phyloP scores from a whole-genome alignment of 2,797 vertebrate genomes.

The Pipistrellus nathusii region DNA sequence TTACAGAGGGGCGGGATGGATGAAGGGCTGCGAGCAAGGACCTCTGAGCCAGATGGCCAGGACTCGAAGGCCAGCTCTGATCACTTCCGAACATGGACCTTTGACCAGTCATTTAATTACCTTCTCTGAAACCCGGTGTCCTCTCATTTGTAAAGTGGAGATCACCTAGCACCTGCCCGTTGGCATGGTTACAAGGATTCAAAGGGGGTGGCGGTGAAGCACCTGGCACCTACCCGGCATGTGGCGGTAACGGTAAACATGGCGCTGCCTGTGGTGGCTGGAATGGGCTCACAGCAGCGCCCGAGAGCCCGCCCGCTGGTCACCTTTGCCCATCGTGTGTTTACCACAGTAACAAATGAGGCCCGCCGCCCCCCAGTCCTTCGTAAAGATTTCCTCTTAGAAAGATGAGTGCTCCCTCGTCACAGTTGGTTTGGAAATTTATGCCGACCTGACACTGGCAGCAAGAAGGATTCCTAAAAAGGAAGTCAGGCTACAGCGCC shows the following conservation, averaged over 20 bases:
- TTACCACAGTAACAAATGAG: neutral
- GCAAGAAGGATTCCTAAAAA: slow-evolving; percentile 44
- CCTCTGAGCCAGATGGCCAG: neutral
- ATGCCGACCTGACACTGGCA: neutral
- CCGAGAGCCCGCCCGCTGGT: fast-evolving
- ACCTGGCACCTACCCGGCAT: neutral
- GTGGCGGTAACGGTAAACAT: neutral
- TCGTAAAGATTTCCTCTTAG: neutral
- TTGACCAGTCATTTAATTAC: neutral
- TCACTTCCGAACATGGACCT: neutral
- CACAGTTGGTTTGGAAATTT: slow-evolving; percentile 33
- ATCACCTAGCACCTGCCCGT: neutral
- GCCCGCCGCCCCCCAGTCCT: neutral
- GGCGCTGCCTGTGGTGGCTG: neutral
- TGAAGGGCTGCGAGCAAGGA: neutral
- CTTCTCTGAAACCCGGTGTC: neutral
- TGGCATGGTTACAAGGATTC: neutral
- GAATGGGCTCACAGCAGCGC: neutral
- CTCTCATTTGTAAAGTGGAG: neutral
- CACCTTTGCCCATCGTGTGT: neutral
- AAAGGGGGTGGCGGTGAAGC: neutral
- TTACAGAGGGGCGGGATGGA: neutral
- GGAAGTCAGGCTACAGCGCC: neutral
- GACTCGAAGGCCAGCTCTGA: neutral
- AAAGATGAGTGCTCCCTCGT: slow-evolving; percentile 12